Conservation (phyloP, 2,888 invertebrate genomes). For the Acrobasis repandana region DNA sequence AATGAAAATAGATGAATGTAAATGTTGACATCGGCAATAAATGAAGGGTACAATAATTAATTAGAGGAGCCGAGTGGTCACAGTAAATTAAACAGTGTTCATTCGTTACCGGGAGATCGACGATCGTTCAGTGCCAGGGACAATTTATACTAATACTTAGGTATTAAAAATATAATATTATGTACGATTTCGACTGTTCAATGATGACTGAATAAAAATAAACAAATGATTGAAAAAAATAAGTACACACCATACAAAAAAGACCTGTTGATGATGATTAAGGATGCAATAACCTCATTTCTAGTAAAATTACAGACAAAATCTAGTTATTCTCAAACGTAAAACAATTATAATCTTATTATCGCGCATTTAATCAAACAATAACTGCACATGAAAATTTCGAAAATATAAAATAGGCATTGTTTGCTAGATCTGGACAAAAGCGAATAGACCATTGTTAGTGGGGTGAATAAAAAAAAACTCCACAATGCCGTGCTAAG, state of each 20-base stretch:
- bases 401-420: slow-evolving; percentile 4
- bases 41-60: slow-evolving; percentile 7
- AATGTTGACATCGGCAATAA: slow-evolving; percentile 5
- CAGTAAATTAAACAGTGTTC: not conserved
- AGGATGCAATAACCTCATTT: no score
- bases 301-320: no score
- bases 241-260: no score
- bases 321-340: not conserved
- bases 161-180: not conserved
- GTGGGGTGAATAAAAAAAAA: slow-evolving; percentile 42
- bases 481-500: slow-evolving; percentile 46
- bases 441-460: slow-evolving; percentile 43
- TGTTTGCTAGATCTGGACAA: slow-evolving; percentile 15
- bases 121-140: no score
- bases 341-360: not conserved
- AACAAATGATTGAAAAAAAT: no score
- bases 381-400: slow-evolving; percentile 2
- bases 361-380: not conserved
- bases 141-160: no score
- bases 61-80: not conserved
- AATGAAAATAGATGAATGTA: not conserved
- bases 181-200: not conserved
- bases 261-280: no score
- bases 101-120: not conserved
- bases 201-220: no score